Conservation (phyloP, 2,888 invertebrate species). For the Caprella mutica region DNA sequence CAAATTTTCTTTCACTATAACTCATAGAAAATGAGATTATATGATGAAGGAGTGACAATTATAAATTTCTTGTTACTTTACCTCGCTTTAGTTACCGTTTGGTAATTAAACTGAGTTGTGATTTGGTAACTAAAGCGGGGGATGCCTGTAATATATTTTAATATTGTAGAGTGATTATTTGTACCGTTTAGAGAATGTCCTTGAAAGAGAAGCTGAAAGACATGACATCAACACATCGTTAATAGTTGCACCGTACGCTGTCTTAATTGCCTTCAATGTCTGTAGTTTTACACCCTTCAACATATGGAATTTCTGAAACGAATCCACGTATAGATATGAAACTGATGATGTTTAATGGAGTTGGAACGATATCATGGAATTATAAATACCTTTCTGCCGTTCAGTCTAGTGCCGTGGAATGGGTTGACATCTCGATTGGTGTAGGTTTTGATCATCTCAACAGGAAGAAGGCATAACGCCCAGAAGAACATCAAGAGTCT, state of each 20-base stretch:
- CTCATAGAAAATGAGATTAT: too few relatives aligned
- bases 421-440: slow-evolving; percentile 14
- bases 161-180: too few relatives aligned
- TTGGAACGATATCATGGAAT: too few relatives aligned
- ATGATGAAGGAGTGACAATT: too few relatives aligned
- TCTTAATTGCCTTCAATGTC: neutral
- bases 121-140: too few relatives aligned
- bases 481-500: slow-evolving; percentile 12
- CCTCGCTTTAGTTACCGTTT: too few relatives aligned
- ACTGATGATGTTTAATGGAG: too few relatives aligned
- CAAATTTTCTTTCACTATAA: too few relatives aligned
- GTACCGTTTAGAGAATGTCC: neutral
- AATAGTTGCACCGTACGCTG: slow-evolving; percentile 9
- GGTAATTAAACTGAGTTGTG: too few relatives aligned
- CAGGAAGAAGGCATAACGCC: slow-evolving; percentile 20
- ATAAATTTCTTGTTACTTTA: too few relatives aligned
- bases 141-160: too few relatives aligned
- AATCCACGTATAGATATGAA: too few relatives aligned
- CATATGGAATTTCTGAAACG: slow-evolving; percentile 7
- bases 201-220: slow-evolving; percentile 21
- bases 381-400: slow-evolving; percentile 26
- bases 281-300: neutral
- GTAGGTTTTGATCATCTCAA: slow-evolving; percentile 18
- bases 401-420: slow-evolving; percentile 19
- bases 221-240: slow-evolving; percentile 31